Conservation (phyloP, 2,113 vertebrate genomes). For the Oryzias melastigma region DNA sequence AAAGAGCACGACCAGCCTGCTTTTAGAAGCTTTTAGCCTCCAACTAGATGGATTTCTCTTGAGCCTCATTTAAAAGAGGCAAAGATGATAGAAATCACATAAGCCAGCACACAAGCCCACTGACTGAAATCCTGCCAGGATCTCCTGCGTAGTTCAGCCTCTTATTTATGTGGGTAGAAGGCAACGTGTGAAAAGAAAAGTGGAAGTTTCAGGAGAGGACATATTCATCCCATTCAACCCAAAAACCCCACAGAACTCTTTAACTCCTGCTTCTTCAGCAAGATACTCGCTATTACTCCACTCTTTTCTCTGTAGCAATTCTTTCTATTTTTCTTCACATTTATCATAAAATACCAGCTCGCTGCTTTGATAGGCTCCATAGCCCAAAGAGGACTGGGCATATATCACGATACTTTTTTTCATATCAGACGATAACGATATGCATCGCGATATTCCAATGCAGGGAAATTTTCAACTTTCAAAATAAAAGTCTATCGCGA, state of each 20-base stretch:
- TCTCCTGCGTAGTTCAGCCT: slow-evolving; percentile 44
- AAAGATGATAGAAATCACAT: slow-evolving; percentile 60
- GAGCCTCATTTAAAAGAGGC: slow-evolving; percentile 38
- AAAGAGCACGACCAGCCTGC: slow-evolving; percentile 19
- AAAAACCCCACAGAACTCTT: not conserved
- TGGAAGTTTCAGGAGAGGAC: slow-evolving; percentile 17
- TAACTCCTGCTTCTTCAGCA: slow-evolving; percentile 30
- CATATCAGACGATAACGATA: too few relatives aligned
- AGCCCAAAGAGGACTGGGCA: too few relatives aligned
- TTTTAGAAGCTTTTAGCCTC: slow-evolving; percentile 41
- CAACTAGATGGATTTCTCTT: slow-evolving; percentile 32
- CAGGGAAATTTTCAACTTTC: too few relatives aligned
- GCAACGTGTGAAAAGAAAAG: slow-evolving; percentile 26
- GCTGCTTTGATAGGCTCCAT: too few relatives aligned
- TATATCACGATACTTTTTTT: too few relatives aligned
- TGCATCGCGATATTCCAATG: too few relatives aligned
- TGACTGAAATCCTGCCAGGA: slow-evolving; percentile 54
- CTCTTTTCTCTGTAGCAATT: too few relatives aligned
- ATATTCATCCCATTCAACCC: slow-evolving; percentile 10
- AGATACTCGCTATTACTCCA: not conserved
- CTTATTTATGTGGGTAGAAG: slow-evolving; percentile 34
- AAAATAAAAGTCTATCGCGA: not conserved
- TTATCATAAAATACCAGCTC: slow-evolving; percentile 3
- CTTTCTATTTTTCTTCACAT: too few relatives aligned
- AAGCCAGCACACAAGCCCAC: slow-evolving; percentile 52